Percentiles rank a stretch among this genome's conserved stretches.
Conservation (phyloP, 2,113 vertebrate genomes). For the Struthidea cinerea region DNA sequence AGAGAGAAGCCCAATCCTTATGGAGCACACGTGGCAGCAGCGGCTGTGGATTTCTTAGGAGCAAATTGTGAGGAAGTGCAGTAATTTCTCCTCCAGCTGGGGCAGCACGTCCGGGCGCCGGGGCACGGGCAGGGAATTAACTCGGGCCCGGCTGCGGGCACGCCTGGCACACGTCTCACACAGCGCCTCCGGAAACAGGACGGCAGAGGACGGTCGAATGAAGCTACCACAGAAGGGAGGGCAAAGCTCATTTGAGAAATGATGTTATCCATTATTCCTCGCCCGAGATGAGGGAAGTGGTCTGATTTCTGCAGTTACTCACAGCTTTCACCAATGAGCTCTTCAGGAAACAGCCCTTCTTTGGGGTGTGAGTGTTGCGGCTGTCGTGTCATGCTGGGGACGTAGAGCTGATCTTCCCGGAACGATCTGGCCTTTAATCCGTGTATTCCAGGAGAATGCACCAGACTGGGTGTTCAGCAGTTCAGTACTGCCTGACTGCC, state of each 20-base stretch:
- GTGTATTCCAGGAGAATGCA: rapidly evolving
- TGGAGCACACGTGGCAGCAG: rapidly evolving
- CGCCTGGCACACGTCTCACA: not conserved
- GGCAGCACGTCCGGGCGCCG: not conserved
- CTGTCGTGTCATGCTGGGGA: rapidly evolving
- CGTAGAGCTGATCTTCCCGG: rapidly evolving
- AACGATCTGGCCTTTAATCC: no score
- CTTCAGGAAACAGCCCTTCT: not conserved
- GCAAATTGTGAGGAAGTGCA: not conserved
- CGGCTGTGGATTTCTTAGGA: rapidly evolving
- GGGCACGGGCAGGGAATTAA: not conserved
- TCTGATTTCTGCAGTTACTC: not conserved
- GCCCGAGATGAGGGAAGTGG: not conserved
- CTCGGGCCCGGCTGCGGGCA: not conserved
- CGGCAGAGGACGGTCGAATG: rapidly evolving
- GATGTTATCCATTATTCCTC: not conserved
- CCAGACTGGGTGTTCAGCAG: rapidly evolving
- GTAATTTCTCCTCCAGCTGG: rapidly evolving
- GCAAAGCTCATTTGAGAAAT: rapidly evolving
- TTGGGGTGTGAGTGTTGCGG: not conserved
- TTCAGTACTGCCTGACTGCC: not conserved
- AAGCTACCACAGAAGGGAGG: not conserved
- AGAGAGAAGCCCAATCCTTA: rapidly evolving
- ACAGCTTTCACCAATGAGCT: not conserved
- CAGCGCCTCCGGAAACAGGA: rapidly evolving